These are phyloP conservation scores for Cantharis nigra DNA, from an alignment of 2,888 invertebrate genomes.

Conservation along the genomic window DNA sequence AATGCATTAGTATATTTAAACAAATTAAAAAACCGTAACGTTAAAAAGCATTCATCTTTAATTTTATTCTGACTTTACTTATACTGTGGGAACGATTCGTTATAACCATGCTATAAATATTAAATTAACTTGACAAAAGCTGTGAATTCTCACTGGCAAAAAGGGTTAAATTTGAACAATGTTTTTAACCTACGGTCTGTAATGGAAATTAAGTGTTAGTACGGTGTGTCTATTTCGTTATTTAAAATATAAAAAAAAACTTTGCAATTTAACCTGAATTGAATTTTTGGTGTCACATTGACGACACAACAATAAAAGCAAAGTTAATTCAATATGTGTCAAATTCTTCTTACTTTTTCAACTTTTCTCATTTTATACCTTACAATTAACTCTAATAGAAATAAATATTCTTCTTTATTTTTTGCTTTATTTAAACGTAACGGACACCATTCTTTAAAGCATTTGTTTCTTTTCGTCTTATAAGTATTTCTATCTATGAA, in stretches of 20 bases:
- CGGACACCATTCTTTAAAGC: neutral
- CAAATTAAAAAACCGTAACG: neutral
- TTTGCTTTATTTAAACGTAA: neutral
- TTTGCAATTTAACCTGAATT: neutral
- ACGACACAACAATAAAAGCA: neutral
- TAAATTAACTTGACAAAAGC: slow-evolving; percentile 13
- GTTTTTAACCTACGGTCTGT: neutral
- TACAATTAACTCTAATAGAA: neutral
- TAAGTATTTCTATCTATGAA: slow-evolving; percentile 23
- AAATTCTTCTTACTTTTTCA: neutral
- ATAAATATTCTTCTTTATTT: neutral
- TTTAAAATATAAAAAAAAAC: neutral
- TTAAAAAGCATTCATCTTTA: slow-evolving; percentile 18
- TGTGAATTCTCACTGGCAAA: slow-evolving; percentile 11
- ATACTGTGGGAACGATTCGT: slow-evolving; percentile 18
- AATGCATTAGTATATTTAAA: too few relatives aligned
- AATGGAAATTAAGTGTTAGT: neutral
- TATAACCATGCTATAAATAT: slow-evolving; percentile 17
- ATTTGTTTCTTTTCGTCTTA: slow-evolving; percentile 14
- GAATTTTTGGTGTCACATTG: neutral
- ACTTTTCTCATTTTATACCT: neutral
- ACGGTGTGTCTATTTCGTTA: neutral
- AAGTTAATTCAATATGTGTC: neutral
- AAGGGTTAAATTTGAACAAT: slow-evolving; percentile 13
- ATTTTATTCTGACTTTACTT: slow-evolving; percentile 11